Percentiles rank a stretch among this genome's conserved stretches.
Conservation (phyloP, 37 sponge, comb jelly and placozoan species). For the Cladorhizidae sp. region DNA sequence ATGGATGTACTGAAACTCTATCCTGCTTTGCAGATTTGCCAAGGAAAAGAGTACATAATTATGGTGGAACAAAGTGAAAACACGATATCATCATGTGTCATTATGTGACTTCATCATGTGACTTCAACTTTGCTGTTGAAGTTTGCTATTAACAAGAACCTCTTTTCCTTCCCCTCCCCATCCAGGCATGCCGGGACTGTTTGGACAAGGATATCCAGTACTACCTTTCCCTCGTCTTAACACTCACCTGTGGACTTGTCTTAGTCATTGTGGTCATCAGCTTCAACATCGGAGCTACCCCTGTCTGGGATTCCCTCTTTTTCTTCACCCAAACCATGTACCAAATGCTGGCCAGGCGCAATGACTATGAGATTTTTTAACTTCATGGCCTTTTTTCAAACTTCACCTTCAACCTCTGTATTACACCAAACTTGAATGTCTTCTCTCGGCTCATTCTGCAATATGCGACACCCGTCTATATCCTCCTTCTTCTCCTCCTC, state of each 20-base stretch:
- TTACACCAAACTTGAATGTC: conserved; percentile 44
- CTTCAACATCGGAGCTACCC: conserved; percentile 62
- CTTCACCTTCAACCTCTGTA: conserved; percentile 71
- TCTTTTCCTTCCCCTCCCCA: too few relatives aligned
- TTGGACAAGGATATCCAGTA: conserved; percentile 3
- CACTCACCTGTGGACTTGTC: conserved; percentile 39
- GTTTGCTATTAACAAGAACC: too few relatives aligned
- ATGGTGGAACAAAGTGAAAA: too few relatives aligned
- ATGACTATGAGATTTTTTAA: conserved; percentile 38
- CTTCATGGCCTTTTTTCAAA: conserved; percentile 53
- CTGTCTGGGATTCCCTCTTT: conserved; percentile 65
- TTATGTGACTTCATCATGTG: too few relatives aligned
- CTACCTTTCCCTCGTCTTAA: conserved; percentile 13
- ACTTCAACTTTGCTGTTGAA: too few relatives aligned
- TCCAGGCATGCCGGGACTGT: conserved; percentile 59
- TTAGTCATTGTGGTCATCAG: conserved; percentile 38
- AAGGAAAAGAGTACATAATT: too few relatives aligned
- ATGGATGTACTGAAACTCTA: too few relatives aligned
- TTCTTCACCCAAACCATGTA: conserved; percentile 50
- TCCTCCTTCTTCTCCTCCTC: conserved; percentile 47
- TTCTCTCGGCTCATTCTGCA: conserved; percentile 34
- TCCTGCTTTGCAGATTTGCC: too few relatives aligned
- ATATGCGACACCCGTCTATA: conserved; percentile 68
- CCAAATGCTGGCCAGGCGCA: conserved; percentile 44
- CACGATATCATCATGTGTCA: too few relatives aligned